Conservation (phyloP, 2,797 vertebrate species). For the Neopelma chrysocephalum region DNA sequence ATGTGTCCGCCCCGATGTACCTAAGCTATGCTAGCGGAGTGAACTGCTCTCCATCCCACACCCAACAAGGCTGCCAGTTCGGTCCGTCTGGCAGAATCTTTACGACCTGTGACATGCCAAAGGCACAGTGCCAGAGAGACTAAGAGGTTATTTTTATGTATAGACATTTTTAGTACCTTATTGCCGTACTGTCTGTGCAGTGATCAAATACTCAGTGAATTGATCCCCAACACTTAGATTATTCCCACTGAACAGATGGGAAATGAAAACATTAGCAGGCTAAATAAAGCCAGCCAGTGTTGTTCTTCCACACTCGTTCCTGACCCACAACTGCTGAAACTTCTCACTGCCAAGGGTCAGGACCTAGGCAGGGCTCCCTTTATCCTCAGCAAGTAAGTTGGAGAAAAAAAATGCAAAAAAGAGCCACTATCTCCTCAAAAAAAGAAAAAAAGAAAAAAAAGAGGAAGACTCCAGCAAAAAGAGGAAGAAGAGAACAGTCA, state of each 20-base stretch:
- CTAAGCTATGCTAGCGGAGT: neutral
- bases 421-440: neutral
- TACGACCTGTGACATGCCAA: slow-evolving; percentile 38
- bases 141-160: slow-evolving; percentile 69
- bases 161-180: slow-evolving; percentile 68
- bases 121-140: slow-evolving; percentile 49
- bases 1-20: slow-evolving; percentile 36
- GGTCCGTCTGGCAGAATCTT: slow-evolving; percentile 57
- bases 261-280: slow-evolving; percentile 26
- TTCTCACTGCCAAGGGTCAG: neutral
- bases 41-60: neutral
- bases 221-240: slow-evolving; percentile 46
- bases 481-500: neutral
- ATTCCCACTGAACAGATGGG: slow-evolving; percentile 45
- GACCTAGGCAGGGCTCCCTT: neutral
- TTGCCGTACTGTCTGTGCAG: slow-evolving; percentile 34
- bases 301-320: neutral
- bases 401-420: neutral
- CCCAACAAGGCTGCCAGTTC: slow-evolving; percentile 27
- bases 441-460: neutral
- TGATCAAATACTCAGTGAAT: slow-evolving; percentile 27
- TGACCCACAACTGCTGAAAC: neutral
- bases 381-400: neutral
- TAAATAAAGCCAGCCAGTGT: slow-evolving; percentile 30
- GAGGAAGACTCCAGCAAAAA: neutral